Conservation (phyloP, 2,113 vertebrate species). For the Brachyhypopomus occidentalis region DNA sequence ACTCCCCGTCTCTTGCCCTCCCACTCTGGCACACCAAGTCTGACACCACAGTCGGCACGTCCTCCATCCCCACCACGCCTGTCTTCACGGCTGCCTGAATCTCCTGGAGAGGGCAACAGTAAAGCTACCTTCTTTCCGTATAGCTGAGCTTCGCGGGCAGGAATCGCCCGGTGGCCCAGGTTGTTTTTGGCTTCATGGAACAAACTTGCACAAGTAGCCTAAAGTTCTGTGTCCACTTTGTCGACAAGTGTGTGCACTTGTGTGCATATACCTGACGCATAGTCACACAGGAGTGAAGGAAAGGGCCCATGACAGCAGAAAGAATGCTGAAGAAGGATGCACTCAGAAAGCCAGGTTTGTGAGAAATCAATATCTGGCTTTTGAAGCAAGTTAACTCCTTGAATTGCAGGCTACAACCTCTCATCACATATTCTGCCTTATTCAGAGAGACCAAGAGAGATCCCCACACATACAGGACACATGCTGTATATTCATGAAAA, state of each 20-base stretch:
- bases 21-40: slow-evolving; percentile 10
- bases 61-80: slow-evolving; percentile 21
- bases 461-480: neutral
- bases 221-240: neutral
- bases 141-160: neutral
- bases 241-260: neutral
- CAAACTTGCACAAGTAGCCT: slow-evolving; percentile 1
- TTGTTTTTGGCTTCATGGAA: neutral
- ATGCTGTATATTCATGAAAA: neutral
- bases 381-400: slow-evolving; percentile 25
- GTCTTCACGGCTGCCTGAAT: neutral
- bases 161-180: neutral
- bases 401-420: slow-evolving; percentile 52
- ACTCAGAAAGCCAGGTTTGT: slow-evolving; percentile 29
- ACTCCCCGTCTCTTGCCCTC: neutral
- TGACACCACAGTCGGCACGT: slow-evolving; percentile 54
- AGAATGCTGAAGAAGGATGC: slow-evolving; percentile 48
- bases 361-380: slow-evolving; percentile 50
- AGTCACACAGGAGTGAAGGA: slow-evolving; percentile 57
- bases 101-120: neutral
- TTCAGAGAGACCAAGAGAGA: neutral
- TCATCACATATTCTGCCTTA: slow-evolving; percentile 6
- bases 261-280: slow-evolving; percentile 29
- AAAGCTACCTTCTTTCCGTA: neutral
- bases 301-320: slow-evolving; percentile 41